Base-by-base conservation (phyloP, 1,140 invertebrate species). In the Eciton burchellii region DNA sequence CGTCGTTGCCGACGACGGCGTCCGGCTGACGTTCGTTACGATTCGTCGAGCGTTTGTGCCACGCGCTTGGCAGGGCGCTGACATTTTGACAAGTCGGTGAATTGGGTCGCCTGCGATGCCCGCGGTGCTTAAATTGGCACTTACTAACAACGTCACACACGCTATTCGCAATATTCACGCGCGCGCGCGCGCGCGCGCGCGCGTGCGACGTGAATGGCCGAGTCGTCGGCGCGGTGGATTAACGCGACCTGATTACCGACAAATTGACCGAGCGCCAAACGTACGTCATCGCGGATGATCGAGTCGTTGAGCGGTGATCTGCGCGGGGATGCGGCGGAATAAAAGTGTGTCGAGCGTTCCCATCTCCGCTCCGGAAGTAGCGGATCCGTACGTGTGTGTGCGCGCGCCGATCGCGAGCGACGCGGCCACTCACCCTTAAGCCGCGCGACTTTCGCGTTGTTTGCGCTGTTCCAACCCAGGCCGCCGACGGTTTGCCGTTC, bases 391-490 rank as follows among this genome's bases (percentile, higher is more conserved):
- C 16, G n/a, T 43, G n/a, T 8, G 2, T 35, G 26, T 0, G 14
- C 1, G 29, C 21, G n/a, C 14, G 29, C 35, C 43, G 62, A 54
- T 54, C 60, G 59, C 41, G 47, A 14, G 72, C 62, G 35, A 35
- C 74, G 47, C 47, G 19, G 49, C 73, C 52, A 11, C 21, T 16
- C 26, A 11, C 21, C 60, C 35, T 77, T 77, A 68, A 77, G 62
- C 62, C 29, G 35, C 16, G 62, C 74, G 62, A 77, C 35, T 66
- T 77, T 52, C 62, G 6, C 6, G 62, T 77, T 77, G 74, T 77
- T 77, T 77, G 62, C 74, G 62, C 74, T 68, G 85, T 85, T 86
- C 56, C 49, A 76, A 49, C 62, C 35, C 16, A 81, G 68, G 54
- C 56, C 56, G 41, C n/a, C 41, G 43, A 56, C 49, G 65, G 79